These are phyloP conservation scores for Aphodius granarius DNA, from an alignment of 2,888 invertebrate genomes.

Conservation along the genomic window DNA sequence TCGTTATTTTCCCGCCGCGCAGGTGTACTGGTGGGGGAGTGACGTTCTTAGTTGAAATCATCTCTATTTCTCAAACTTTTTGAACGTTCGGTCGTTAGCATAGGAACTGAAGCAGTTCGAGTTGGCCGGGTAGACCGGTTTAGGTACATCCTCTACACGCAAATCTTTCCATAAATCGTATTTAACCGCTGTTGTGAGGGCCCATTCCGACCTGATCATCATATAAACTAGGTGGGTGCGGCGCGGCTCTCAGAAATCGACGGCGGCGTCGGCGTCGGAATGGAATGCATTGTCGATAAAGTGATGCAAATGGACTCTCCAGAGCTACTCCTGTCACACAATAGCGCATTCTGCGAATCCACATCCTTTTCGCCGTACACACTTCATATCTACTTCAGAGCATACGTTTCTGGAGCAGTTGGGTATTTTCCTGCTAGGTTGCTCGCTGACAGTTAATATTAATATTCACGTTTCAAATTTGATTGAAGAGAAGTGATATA, in stretches of 20 bases:
- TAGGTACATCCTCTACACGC: constrained; percentile 2
- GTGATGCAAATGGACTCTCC: constrained; percentile 44
- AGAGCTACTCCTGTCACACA: constrained; percentile 41
- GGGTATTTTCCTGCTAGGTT: background rate
- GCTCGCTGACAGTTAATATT: constrained; percentile 28
- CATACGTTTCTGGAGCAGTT: constrained; percentile 20
- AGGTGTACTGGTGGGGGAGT: too few relatives aligned
- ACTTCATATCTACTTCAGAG: constrained; percentile 33
- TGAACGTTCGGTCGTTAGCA: background rate
- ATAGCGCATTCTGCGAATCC: constrained; percentile 42
- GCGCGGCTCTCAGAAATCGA: background rate
- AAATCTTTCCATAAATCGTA: constrained; percentile 18
- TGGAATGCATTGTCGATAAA: constrained; percentile 38
- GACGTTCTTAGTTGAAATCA: too few relatives aligned
- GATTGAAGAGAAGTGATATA: background rate
- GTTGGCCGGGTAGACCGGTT: background rate
- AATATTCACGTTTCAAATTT: constrained; percentile 20
- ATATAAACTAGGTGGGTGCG: constrained; percentile 22
- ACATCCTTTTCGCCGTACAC: constrained; percentile 31
- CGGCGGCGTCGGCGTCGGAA: constrained; percentile 3
- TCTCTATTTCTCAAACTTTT: background rate
- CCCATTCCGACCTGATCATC: constrained; percentile 20
- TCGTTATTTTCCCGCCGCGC: too few relatives aligned
- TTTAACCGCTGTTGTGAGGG: constrained; percentile 12
- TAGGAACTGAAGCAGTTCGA: background rate